Base-by-base conservation (phyloP, 2,888 invertebrate species). In the Galerucella nymphaeae region DNA sequence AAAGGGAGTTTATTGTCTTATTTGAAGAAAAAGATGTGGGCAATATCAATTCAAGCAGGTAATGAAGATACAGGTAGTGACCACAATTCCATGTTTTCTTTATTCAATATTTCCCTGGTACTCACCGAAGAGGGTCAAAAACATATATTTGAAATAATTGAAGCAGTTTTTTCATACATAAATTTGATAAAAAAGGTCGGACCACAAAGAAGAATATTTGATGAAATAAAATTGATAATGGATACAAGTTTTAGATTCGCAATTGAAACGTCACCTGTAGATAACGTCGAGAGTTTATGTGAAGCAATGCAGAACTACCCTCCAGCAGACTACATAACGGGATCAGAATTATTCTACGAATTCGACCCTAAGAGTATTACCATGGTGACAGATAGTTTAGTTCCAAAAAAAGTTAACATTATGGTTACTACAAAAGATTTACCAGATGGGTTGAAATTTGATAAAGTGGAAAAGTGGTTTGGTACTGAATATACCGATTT, bases 271-370 rank as follows among this genome's bases (percentile, higher is more conserved):
- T 89, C 90, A 57, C 91, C 96, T 0, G 88, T 90, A 0, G 94
- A 95, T 66, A 92, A 94, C 82, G 96, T 96, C 0, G 94, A 95
- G 86, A 89, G 89, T 45, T 80, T 96, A 11, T 91, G 92, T 2
- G 92, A 93, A 81, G 91, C 91, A 80, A 94, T 96, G 93, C 95
- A 95, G 78, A 89, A 91, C 81, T 96, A 91, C 86, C 92, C 93
- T 0, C 91, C 95, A 0, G 89, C 91, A 78, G 93, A 96, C 85
- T 94, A 93, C 83, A 89, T 97, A 70, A 92, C 93, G 0, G 96
- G 96, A 0, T 89, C 91, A 57, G 89, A 91, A 69, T 86, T 96
- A 0, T 93, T 91, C 83, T 94, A 91, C 81, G 92, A 95, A 76
- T 97, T 93, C 83, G 90, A 95, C 82, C 92, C 93, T 0, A 87